These are phyloP conservation scores for Orycteropus afer DNA, from an alignment of 2,113 vertebrate genomes.

Conservation along the genomic window DNA sequence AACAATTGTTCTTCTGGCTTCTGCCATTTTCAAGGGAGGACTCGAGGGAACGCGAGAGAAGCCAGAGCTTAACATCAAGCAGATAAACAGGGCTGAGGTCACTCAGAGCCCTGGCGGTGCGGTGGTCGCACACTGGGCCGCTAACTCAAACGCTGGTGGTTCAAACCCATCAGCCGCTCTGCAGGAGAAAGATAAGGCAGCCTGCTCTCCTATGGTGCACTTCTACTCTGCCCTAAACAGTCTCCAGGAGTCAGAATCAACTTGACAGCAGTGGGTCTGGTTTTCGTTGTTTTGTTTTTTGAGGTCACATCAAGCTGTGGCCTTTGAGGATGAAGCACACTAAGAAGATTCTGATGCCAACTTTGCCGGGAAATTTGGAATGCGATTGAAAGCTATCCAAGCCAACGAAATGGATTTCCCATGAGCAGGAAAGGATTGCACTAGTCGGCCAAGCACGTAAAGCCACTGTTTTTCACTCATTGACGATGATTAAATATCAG, in stretches of 20 bases:
- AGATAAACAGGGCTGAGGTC: too few species aligned
- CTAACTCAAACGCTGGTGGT: too few species aligned
- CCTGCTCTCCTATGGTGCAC: too few species aligned
- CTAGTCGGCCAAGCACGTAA: neutral
- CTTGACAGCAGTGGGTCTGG: too few species aligned
- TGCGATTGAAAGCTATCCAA: neutral
- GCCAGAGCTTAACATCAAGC: neutral
- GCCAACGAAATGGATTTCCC: neutral
- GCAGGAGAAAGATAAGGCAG: too few species aligned
- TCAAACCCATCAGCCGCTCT: too few species aligned
- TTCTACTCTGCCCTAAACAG: too few species aligned
- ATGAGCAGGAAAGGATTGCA: neutral
- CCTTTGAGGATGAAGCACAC: neutral
- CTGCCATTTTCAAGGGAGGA: neutral
- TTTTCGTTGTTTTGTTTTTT: too few species aligned
- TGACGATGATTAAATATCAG: neutral
- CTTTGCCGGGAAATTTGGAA: neutral
- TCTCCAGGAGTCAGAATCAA: too few species aligned
- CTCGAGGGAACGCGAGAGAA: neutral
- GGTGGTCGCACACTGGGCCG: too few species aligned
- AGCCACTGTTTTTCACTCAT: neutral
- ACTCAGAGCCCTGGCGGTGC: too few species aligned
- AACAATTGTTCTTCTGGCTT: neutral
- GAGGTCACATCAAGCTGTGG: neutral
- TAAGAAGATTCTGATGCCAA: neutral